Percentiles rank a stretch among this genome's conserved stretches.
Evolutionary conservation across 1,140 invertebrate species (phyloP).

Genomic region (Pygmarrhopalites habei): DNA sequence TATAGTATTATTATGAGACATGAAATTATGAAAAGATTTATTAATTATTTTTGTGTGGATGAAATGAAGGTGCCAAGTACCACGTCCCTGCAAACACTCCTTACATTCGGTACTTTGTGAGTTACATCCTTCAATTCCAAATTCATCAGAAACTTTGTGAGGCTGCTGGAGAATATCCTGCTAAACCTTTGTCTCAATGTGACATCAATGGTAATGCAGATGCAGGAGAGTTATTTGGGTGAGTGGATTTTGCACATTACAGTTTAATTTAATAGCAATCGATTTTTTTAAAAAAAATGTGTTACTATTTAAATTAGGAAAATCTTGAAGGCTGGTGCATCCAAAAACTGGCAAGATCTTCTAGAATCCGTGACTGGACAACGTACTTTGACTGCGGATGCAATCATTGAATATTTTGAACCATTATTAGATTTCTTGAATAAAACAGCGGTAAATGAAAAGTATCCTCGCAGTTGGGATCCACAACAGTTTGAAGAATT

Average conservation of each 20-base stretch:
- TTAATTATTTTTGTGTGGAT: too few relatives aligned
- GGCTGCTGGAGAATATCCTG: constrained; percentile 54
- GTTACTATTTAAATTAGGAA: constrained; percentile 51
- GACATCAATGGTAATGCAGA: constrained; percentile 76
- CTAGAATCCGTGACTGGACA: constrained; percentile 66
- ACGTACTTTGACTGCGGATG: constrained; percentile 63
- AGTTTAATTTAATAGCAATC: neutral
- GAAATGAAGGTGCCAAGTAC: constrained; percentile 68
- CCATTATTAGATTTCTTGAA: constrained; percentile 47
- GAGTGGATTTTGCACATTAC: constrained; percentile 6
- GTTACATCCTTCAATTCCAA: constrained; percentile 81
- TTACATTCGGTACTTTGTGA: constrained; percentile 80
- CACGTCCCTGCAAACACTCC: constrained; percentile 74
- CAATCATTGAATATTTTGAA: constrained; percentile 82
- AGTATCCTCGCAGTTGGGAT: constrained; percentile 15
- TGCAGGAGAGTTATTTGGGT: constrained; percentile 53
- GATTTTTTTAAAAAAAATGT: too few relatives aligned
- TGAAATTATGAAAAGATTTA: too few relatives aligned
- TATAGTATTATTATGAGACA: too few relatives aligned
- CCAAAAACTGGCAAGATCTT: constrained; percentile 75
- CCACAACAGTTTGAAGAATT: constrained; percentile 18
- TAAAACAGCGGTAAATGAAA: neutral
- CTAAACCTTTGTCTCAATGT: constrained; percentile 54
- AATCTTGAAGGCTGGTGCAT: constrained; percentile 76
- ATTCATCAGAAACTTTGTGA: constrained; percentile 72